Evolutionary conservation across 2,888 invertebrate genomes (phyloP).

Genomic region (Heliconius erato): DNA sequence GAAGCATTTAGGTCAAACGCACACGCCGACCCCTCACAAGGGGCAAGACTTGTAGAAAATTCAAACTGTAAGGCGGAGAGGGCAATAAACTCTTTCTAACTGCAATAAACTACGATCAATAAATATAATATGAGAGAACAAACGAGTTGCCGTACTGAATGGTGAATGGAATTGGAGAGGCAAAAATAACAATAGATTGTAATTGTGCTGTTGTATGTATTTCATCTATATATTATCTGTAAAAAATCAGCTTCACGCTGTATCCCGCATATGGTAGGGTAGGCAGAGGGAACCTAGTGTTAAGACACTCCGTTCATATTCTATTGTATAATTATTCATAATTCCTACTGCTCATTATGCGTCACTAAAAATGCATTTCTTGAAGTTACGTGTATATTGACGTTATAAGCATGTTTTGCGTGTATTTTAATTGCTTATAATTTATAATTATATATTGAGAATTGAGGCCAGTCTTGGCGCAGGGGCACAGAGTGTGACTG

Average conservation of each 20-base stretch:
- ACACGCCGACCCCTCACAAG: slow-evolving; percentile 29
- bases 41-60: slow-evolving; percentile 33
- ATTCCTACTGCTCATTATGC: too few species aligned
- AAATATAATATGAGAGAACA: slow-evolving; percentile 12
- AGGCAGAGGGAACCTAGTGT: too few species aligned
- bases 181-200: neutral
- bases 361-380: too few species aligned
- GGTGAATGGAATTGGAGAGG: neutral
- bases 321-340: too few species aligned
- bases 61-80: slow-evolving; percentile 26
- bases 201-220: neutral
- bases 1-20: slow-evolving; percentile 43
- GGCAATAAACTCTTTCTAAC: slow-evolving; percentile 32
- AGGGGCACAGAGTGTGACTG: too few species aligned
- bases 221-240: neutral
- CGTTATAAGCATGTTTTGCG: too few species aligned
- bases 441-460: too few species aligned
- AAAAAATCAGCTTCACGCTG: neutral
- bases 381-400: too few species aligned
- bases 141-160: neutral
- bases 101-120: slow-evolving; percentile 28
- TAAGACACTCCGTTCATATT: neutral
- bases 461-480: too few species aligned
- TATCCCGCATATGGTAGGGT: too few species aligned
- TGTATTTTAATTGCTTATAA: too few species aligned